These are phyloP conservation scores for Drosophila hawaiiensis DNA, from an alignment of 2,888 invertebrate genomes.

Conservation along the genomic window DNA sequence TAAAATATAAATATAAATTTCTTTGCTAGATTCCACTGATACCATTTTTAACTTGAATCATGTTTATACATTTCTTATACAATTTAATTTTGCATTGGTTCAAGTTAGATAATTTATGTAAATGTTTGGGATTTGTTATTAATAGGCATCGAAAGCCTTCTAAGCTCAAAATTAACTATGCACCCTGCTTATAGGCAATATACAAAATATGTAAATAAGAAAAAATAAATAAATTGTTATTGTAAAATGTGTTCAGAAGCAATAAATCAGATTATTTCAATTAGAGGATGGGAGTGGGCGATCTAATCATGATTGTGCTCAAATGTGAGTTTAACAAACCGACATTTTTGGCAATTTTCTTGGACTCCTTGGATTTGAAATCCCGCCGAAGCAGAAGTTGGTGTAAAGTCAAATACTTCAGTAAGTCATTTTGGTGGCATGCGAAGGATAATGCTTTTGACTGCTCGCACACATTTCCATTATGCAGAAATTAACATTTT, in stretches of 20 bases:
- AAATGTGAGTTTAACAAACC: not conserved
- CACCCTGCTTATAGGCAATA: not conserved
- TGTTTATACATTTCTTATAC: not conserved
- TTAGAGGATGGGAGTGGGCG: not conserved
- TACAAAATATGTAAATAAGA: not conserved
- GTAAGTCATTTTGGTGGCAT: conserved; percentile 7
- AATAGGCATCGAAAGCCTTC: not conserved
- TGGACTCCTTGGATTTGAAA: not conserved
- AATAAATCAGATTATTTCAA: not conserved
- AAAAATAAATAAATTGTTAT: not conserved
- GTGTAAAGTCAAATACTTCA: not conserved
- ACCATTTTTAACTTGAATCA: not conserved
- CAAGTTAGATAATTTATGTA: not conserved
- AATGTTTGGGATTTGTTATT: not conserved
- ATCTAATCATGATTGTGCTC: not conserved
- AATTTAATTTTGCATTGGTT: not conserved
- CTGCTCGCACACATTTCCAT: conserved; percentile 31
- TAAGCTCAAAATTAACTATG: not conserved
- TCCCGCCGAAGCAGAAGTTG: not conserved
- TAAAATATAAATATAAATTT: not conserved
- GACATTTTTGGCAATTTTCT: not conserved
- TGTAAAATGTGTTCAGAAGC: not conserved
- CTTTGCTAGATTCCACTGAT: not conserved
- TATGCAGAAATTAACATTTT: conserved; percentile 51
- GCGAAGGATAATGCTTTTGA: conserved; percentile 25